Evolutionary conservation across 2,888 invertebrate genomes (phyloP).

Genomic region (Cerceris ruficornis): DNA sequence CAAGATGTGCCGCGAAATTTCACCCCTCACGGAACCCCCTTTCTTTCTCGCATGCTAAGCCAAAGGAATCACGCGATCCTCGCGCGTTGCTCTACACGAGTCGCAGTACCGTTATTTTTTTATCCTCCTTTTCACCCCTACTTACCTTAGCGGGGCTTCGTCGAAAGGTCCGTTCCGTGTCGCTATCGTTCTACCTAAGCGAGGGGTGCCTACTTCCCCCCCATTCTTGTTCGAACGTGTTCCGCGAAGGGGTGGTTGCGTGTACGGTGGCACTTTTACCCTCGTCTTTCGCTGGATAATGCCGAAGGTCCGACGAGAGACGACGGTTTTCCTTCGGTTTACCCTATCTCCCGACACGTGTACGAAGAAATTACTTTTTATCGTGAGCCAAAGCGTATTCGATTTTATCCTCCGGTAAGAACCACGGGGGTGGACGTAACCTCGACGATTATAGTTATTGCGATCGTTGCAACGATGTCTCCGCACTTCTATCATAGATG

Average conservation of each 20-base stretch:
- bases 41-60: constrained; percentile 1
- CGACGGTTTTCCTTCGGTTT: constrained; percentile 17
- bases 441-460: constrained; percentile 14
- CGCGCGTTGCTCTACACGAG: background rate
- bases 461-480: constrained; percentile 6
- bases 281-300: constrained; percentile 4
- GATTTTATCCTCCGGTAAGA: constrained; percentile 10
- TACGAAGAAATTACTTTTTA: constrained; percentile 43
- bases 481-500: background rate
- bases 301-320: constrained; percentile 18
- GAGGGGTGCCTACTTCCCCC: constrained; percentile 19
- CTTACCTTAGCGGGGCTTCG: background rate
- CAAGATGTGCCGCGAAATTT: too few relatives aligned
- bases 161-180: constrained; percentile 29
- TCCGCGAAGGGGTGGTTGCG: constrained; percentile 46
- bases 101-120: background rate
- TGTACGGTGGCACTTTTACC: constrained; percentile 42
- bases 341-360: constrained; percentile 11
- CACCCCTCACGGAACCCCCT: background rate
- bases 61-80: constrained; percentile 2
- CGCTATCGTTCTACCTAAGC: constrained; percentile 39
- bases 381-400: constrained; percentile 19
- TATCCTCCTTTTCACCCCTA: background rate
- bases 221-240: constrained; percentile 10
- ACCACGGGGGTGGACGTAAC: constrained; percentile 7